These are phyloP conservation scores for Hyaena hyaena DNA, from an alignment of 2,113 vertebrate species.

Conservation along the genomic window DNA sequence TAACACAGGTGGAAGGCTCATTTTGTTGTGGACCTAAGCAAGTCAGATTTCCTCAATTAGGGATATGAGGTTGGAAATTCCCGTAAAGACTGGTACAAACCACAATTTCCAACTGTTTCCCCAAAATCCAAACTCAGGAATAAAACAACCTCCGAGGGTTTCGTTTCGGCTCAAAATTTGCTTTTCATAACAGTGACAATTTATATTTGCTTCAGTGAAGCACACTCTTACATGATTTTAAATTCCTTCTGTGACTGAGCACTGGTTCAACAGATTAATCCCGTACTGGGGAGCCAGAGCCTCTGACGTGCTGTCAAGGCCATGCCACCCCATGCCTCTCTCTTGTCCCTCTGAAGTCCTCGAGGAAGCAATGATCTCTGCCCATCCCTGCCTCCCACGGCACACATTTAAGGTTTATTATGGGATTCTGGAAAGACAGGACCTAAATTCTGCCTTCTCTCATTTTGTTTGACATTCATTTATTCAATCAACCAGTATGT, in stretches of 20 bases:
- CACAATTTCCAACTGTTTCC: not conserved
- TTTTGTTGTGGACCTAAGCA: not conserved
- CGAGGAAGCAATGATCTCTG: not conserved
- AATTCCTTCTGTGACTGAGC: conserved; percentile 67
- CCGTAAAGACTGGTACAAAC: not conserved
- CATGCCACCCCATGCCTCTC: accelerated
- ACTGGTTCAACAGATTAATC: conserved; percentile 27
- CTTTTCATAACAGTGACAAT: conserved; percentile 31
- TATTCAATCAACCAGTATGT: not conserved
- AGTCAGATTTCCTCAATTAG: not conserved
- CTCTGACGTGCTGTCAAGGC: not conserved
- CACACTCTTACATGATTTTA: conserved; percentile 2
- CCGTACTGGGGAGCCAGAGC: not conserved
- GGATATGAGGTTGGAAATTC: not conserved
- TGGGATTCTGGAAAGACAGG: not conserved
- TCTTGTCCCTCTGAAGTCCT: not conserved
- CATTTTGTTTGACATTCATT: not conserved
- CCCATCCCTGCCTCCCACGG: accelerated
- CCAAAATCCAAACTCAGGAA: conserved; percentile 12
- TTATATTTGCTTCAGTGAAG: conserved; percentile 49
- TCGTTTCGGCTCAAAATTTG: not conserved
- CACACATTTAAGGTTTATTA: not conserved
- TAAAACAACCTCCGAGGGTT: conserved; percentile 12
- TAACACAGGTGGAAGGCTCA: not conserved
- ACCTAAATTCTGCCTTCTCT: not conserved